Conservation (phyloP, 2,888 invertebrate species). For the Frankliniella intonsa region DNA sequence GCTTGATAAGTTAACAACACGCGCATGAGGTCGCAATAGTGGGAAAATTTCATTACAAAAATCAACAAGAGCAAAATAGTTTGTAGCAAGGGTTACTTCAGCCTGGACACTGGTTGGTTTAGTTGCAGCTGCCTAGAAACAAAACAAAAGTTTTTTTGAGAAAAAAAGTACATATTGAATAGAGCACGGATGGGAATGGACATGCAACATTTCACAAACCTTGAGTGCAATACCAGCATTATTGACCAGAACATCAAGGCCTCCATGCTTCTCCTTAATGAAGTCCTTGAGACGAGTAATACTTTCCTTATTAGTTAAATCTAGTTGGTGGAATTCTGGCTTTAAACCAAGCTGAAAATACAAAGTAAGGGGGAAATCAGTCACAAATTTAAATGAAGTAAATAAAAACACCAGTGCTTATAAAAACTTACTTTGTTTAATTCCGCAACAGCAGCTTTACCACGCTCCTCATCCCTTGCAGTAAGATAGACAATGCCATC, state of each 20-base stretch:
- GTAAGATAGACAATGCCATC: slow-evolving; percentile 67
- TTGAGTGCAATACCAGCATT: slow-evolving; percentile 72
- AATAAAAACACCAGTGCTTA: neutral
- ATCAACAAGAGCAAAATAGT: slow-evolving; percentile 62
- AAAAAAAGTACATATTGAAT: slow-evolving; percentile 43
- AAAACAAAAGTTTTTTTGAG: slow-evolving; percentile 43
- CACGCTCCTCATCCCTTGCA: slow-evolving; percentile 55
- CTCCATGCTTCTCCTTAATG: slow-evolving; percentile 58
- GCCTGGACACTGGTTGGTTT: slow-evolving; percentile 66
- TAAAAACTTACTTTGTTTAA: slow-evolving; percentile 53
- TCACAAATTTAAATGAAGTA: neutral
- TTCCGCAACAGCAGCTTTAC: slow-evolving; percentile 55
- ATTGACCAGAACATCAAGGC: slow-evolving; percentile 68
- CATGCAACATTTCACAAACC: slow-evolving; percentile 38
- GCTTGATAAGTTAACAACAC: slow-evolving; percentile 73
- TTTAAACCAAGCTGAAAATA: slow-evolving; percentile 44
- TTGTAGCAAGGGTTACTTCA: slow-evolving; percentile 61
- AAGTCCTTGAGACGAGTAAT: slow-evolving; percentile 56
- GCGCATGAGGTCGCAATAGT: slow-evolving; percentile 60
- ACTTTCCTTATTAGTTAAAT: slow-evolving; percentile 59
- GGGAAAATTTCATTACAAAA: slow-evolving; percentile 68
- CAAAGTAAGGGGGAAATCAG: slow-evolving; percentile 10
- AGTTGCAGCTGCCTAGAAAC: slow-evolving; percentile 48
- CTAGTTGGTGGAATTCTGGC: slow-evolving; percentile 62
- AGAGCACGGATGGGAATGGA: neutral